Evolutionary conservation across 53 echinoderm and acorn worm species (phyloP), one percentile per base, ranked within the genome.

Genomic region (Arbacia lixula): DNA sequence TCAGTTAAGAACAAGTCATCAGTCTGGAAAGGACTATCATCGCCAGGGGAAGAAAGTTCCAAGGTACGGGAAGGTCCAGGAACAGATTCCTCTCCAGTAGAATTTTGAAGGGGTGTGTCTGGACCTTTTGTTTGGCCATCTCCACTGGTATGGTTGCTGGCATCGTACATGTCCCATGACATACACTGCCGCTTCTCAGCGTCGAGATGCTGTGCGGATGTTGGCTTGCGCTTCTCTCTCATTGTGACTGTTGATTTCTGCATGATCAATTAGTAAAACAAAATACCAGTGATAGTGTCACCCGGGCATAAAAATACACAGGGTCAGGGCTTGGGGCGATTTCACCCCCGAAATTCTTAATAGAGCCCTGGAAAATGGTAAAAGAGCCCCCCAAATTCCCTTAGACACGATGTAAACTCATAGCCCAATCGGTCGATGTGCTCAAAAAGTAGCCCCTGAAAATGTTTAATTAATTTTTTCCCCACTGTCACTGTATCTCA

Each of bases 91-190:
- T 37, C 68, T 14, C 66, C 19, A 6, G 28, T 53, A 25, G 56
- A 10, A 20, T 30, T 60, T 1, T 25, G 6, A 14, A 42, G 9
- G 2, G 34, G n/a, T 16, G 89, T 83, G 72, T 39, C 49, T 24
- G 82, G 82, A 14, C 64, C 63, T n/a, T n/a, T n/a, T n/a, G n/a
- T n/a, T n/a, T n/a, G n/a, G 38, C 43, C 53, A 28, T 55, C 34
- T 11, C 12, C 36, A 3, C 33, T 8, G 19, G 42, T 53, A 28
- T 41, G 31, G 28, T 84, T 25, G 3, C 24, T 52, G 0, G 41
- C 83, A 49, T 93, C 89, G 34, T 75, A 69, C 91, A 93, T 89
- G 46, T 91, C 83, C 96, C 96, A 96, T 12, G 96, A 85, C 68
- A 96, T 76, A 40, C 91, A 87, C 53, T 69, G 68, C 33, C 93